phyloP scores from a whole-genome alignment of 2,888 invertebrate species.

The Rugalucina vietnamica region DNA sequence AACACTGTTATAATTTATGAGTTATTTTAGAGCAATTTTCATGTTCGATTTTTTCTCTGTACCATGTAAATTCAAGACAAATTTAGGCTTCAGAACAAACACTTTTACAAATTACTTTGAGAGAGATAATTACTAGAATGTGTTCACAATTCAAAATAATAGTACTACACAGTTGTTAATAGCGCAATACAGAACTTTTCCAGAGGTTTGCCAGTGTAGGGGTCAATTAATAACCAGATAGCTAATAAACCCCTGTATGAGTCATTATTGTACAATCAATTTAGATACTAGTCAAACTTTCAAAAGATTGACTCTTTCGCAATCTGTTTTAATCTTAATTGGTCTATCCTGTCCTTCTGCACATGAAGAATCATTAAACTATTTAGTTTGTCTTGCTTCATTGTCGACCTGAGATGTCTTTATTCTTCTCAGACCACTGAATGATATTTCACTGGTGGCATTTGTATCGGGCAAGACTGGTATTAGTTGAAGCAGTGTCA shows the following conservation, averaged over 20 bases:
- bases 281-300: background rate
- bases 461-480: constrained; percentile 37
- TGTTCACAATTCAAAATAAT: no score
- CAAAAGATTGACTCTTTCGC: constrained; percentile 7
- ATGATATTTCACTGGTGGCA: constrained; percentile 39
- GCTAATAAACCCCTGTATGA: background rate
- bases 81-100: no score
- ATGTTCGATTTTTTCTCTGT: no score
- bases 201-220: no score
- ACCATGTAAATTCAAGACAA: no score
- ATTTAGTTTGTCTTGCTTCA: constrained; percentile 26
- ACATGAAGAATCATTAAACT: constrained; percentile 34
- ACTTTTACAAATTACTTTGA: no score
- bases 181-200: no score
- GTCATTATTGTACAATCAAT: background rate
- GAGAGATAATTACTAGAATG: no score
- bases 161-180: no score
- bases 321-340: background rate
- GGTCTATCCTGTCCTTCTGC: constrained; percentile 20
- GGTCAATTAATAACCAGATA: background rate
- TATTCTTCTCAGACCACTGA: constrained; percentile 17
- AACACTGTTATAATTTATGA: no score
- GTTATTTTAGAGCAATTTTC: no score
- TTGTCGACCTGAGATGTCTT: constrained; percentile 28
- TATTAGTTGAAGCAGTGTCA: constrained; percentile 30